Percentiles rank a stretch among this genome's conserved stretches.
These are phyloP conservation scores for Typhlomys cinereus DNA, from an alignment of 2,113 vertebrate species.

Conservation along the genomic window DNA sequence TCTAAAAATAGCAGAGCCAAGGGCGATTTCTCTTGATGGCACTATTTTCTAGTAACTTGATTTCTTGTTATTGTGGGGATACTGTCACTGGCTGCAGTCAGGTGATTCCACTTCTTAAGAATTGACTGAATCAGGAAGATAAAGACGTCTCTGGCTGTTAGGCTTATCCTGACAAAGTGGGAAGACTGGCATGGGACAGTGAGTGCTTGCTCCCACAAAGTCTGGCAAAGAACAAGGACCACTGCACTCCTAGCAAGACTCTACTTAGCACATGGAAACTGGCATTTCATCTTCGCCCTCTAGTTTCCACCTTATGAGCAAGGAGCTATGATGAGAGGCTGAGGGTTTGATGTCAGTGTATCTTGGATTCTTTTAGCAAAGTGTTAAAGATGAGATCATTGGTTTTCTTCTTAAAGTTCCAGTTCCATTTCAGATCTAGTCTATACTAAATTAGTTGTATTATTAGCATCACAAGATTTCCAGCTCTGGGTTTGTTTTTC, in stretches of 20 bases:
- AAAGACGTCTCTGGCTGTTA: not conserved
- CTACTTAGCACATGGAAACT: not conserved
- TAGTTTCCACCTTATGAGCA: not conserved
- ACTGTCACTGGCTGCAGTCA: not conserved
- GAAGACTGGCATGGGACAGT: not conserved
- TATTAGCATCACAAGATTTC: not conserved
- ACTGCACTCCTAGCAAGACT: not conserved
- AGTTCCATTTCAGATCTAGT: not conserved
- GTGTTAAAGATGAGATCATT: not conserved
- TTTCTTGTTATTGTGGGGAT: not conserved
- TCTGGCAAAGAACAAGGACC: not conserved
- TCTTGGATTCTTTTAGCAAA: not conserved
- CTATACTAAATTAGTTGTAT: not conserved
- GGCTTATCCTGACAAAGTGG: not conserved
- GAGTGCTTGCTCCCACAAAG: not conserved
- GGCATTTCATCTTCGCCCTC: not conserved
- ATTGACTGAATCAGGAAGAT: not conserved
- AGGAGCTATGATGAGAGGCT: not conserved
- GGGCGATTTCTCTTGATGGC: not conserved
- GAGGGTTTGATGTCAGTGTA: not conserved
- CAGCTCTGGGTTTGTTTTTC: not conserved
- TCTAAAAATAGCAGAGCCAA: not conserved
- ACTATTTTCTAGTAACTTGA: not conserved
- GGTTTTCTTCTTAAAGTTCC: not conserved
- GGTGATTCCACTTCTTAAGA: not conserved